Conservation (phyloP, 2,888 invertebrate species). For the Carcina quercana region DNA sequence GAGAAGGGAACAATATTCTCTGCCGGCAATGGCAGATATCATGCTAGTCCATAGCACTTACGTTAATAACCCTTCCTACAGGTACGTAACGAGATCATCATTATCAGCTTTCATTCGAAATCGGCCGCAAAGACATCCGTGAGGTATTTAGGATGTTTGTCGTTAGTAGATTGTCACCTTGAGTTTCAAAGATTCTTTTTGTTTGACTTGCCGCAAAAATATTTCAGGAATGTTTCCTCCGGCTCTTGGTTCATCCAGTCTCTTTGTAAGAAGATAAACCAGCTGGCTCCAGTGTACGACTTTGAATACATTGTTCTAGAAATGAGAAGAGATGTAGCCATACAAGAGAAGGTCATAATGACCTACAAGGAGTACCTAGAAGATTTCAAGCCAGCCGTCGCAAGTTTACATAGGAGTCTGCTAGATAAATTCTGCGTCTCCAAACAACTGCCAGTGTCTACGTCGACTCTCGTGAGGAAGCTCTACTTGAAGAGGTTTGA, state of each 20-base stretch:
- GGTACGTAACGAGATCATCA: too few relatives aligned
- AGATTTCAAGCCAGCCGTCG: too few relatives aligned
- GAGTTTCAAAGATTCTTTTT: too few relatives aligned
- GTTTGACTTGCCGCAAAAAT: too few relatives aligned
- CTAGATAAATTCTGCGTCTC: slow-evolving; percentile 33
- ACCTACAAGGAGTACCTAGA: too few relatives aligned
- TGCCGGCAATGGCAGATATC: slow-evolving; percentile 54
- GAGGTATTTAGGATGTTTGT: too few relatives aligned
- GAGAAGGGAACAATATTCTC: slow-evolving; percentile 43
- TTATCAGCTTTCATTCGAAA: too few relatives aligned
- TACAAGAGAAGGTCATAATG: slow-evolving; percentile 16
- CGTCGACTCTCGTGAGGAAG: slow-evolving; percentile 7
- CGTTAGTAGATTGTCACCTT: too few relatives aligned
- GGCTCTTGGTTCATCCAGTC: slow-evolving; percentile 60
- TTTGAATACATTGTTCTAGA: slow-evolving; percentile 48
- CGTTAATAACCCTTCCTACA: slow-evolving; percentile 42
- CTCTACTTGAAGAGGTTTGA: slow-evolving; percentile 8
- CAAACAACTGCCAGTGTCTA: slow-evolving; percentile 9
- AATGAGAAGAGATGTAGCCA: slow-evolving; percentile 47
- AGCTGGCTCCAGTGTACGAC: slow-evolving; percentile 32
- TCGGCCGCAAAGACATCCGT: too few relatives aligned
- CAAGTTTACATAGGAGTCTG: too few relatives aligned
- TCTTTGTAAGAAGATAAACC: slow-evolving; percentile 42
- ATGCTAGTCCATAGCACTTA: slow-evolving; percentile 54
- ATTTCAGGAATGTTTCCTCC: slow-evolving; percentile 27